Base-by-base conservation (phyloP, 1,140 invertebrate genomes). In the Pogonus chalceus region DNA sequence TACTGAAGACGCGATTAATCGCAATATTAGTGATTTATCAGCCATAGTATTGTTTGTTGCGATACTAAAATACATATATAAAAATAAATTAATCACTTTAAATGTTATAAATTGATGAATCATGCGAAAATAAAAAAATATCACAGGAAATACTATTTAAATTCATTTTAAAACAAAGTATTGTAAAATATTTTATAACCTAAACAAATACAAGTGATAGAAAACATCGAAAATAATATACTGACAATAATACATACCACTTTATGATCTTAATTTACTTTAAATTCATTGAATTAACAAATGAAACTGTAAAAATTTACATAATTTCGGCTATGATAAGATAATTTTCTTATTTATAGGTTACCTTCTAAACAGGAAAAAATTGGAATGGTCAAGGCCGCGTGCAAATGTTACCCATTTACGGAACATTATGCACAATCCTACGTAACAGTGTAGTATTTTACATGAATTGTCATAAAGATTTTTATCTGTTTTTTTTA, bases 1-100 rank as follows among this genome's bases (percentile, higher is more conserved):
- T 7, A 93, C 81, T 22, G 89, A 92, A 14, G 85, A 84, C 39
- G 85, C 82, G 14, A 90, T 63, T 39, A 90, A 59, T 37, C 81
- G 71, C 51, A 85, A 70, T 53, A 90, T 59, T 20, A 89, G 61
- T 23, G 85, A 12, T 12, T 18, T 9, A 4, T 43, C 37, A 12
- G 37, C 37, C 37, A 43, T 43, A 9, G 37, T 43, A 3, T 3
- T 10, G 9, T 43, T n/a, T n/a, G n/a, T n/a, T n/a, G n/a, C n/a
- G n/a, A n/a, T 14, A 31, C 26, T 7, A 31, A 31, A 31, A 31
- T n/a, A n/a, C n/a, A 31, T 14, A 31, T 31, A 31, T 31, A 31
- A 31, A 14, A 31, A 31, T 31, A 31, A 31, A 7, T 31, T 7
- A 4, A 31, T n/a, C n/a, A n/a, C n/a, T n/a, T n/a, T n/a, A n/a